phyloP scores from a whole-genome alignment of 2,113 vertebrate species.

The Megaleporinus macrocephalus region DNA sequence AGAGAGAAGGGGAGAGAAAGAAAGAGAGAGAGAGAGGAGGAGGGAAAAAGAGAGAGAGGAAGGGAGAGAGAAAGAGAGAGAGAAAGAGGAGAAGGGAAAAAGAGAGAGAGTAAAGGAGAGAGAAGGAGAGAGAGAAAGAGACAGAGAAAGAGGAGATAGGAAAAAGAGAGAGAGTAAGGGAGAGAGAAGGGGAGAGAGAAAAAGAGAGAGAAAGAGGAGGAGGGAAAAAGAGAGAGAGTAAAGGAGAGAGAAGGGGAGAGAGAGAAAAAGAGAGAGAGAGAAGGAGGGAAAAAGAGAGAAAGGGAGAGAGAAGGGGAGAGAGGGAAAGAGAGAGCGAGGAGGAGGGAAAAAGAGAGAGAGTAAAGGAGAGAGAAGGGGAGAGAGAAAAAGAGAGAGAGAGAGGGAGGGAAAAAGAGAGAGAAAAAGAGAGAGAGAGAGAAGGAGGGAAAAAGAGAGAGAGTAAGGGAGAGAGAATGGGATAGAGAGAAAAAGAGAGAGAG shows the following conservation, averaged over 20 bases:
- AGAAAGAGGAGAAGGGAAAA: no score
- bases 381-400: not conserved
- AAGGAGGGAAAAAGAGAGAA: no score
- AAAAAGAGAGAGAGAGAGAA: conserved; percentile 5
- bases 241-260: conserved; percentile 42
- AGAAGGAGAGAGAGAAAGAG: not conserved
- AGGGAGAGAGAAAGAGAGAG: not conserved
- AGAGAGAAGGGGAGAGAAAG: no score
- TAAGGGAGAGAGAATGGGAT: not conserved
- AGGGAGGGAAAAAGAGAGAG: conserved; percentile 8
- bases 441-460: not conserved
- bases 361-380: not conserved
- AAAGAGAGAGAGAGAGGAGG: not conserved
- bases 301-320: not conserved
- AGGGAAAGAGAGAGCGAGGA: not conserved
- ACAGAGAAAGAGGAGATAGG: not conserved
- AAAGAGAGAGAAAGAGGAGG: not conserved
- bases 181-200: conserved; percentile 34
- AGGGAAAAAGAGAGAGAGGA: no score
- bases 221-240: not conserved
- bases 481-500: not conserved
- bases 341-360: conserved; percentile 1
- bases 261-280: not conserved
- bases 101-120: no score
- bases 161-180: not conserved